phyloP scores from a whole-genome alignment of 2,113 vertebrate species.

The Pitta sordida region DNA sequence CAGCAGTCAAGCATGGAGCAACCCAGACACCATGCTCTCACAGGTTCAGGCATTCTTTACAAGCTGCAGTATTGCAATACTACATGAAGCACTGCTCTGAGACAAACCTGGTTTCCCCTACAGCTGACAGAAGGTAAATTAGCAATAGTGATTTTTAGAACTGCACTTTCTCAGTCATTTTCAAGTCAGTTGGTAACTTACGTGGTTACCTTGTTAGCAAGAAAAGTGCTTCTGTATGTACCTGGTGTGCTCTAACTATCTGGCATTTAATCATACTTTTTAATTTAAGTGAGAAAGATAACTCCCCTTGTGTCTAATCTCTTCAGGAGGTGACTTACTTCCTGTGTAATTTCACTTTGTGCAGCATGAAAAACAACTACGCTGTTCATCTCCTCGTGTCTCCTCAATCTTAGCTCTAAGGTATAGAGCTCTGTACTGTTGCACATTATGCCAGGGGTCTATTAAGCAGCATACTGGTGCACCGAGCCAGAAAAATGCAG shows the following conservation, averaged over 20 bases:
- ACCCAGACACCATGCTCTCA: neutral
- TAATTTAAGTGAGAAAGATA: slow-evolving; percentile 7
- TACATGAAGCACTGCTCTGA: neutral
- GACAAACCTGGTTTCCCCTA: neutral
- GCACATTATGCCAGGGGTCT: slow-evolving; percentile 48
- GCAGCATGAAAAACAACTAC: neutral
- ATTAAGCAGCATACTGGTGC: slow-evolving; percentile 59
- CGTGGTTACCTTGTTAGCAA: neutral
- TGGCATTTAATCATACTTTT: slow-evolving; percentile 6
- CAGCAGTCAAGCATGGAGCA: neutral
- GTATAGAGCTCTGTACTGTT: neutral
- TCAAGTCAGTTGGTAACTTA: neutral
- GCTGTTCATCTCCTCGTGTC: slow-evolving; percentile 14
- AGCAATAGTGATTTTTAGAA: neutral
- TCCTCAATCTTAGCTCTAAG: slow-evolving; percentile 44
- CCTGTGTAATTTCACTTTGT: slow-evolving; percentile 35
- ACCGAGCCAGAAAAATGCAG: slow-evolving; percentile 52
- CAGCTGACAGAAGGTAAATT: neutral
- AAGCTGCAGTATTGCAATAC: neutral
- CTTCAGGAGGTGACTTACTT: slow-evolving; percentile 44
- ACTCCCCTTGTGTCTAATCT: neutral
- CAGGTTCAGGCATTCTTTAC: neutral
- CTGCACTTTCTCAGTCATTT: neutral
- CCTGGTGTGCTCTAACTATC: neutral
- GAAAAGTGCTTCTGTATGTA: neutral